Conservation (phyloP, 2,113 vertebrate species). For the Pachyramphus minor region DNA sequence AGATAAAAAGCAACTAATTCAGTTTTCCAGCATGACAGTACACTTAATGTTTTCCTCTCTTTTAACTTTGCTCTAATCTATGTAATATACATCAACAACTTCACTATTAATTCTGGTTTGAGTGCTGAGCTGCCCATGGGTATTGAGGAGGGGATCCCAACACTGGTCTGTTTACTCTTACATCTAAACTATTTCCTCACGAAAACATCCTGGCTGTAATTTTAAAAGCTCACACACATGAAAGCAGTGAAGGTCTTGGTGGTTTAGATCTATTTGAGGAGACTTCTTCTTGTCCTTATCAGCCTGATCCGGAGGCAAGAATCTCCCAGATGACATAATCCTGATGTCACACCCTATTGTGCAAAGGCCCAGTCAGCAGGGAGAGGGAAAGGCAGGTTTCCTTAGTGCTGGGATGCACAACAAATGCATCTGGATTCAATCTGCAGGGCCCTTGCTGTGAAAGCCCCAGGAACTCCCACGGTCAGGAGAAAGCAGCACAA, state of each 20-base stretch:
- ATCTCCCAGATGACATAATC: not conserved
- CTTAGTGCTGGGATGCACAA: conserved; percentile 41
- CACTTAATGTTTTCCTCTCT: not conserved
- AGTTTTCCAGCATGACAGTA: not conserved
- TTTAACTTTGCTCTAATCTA: not conserved
- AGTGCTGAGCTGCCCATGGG: not conserved
- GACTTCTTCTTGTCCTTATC: conserved; percentile 11
- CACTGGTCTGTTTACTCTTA: not conserved
- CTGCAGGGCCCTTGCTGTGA: conserved; percentile 17
- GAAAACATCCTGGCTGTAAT: not conserved
- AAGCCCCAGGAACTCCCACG: not conserved
- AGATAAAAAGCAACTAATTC: not conserved
- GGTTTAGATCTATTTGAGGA: not conserved
- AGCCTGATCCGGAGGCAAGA: not conserved
- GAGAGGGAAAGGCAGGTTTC: conserved; percentile 16
- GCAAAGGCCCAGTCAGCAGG: not conserved
- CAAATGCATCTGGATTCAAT: conserved; percentile 67
- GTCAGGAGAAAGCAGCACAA: conserved; percentile 43
- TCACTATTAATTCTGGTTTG: not conserved
- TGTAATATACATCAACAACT: not conserved
- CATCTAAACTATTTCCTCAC: not conserved
- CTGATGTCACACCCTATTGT: conserved; percentile 33
- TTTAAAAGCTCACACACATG: not conserved
- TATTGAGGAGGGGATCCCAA: not conserved
- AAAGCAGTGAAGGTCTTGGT: not conserved